Percentiles rank a stretch among this genome's conserved stretches.
Evolutionary conservation across 2,797 vertebrate species (phyloP).

Genomic region (Gymnothorax javanicus): DNA sequence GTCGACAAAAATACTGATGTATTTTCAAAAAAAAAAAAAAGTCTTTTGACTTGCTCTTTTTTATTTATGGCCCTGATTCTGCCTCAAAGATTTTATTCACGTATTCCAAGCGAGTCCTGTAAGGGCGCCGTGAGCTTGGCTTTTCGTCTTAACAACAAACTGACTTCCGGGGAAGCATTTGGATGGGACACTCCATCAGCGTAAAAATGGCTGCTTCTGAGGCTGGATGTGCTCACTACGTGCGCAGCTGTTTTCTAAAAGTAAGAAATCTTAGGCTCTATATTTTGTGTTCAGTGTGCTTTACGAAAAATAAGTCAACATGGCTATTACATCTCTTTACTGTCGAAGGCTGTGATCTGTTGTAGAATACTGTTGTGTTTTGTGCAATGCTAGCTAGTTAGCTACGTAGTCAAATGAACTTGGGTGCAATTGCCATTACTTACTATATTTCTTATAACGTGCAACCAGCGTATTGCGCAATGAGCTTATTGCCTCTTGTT

Average conservation of each 20-base stretch:
- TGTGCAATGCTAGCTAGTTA: neutral
- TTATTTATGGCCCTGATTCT: too few relatives aligned
- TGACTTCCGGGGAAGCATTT: slow-evolving; percentile 1
- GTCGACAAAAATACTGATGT: too few relatives aligned
- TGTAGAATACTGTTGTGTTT: neutral
- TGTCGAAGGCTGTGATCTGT: neutral
- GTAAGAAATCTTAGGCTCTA: slow-evolving; percentile 47
- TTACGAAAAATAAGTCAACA: neutral
- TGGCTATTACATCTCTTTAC: neutral
- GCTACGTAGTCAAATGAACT: neutral
- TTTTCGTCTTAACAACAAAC: neutral
- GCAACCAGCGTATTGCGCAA: neutral
- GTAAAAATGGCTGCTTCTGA: slow-evolving; percentile 67
- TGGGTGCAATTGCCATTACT: neutral
- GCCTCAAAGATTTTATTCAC: too few relatives aligned
- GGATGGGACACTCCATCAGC: neutral
- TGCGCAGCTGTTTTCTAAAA: slow-evolving; percentile 74
- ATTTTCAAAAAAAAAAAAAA: too few relatives aligned
- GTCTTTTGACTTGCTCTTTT: too few relatives aligned
- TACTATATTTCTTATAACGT: neutral
- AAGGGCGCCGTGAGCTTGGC: too few relatives aligned
- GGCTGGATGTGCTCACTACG: slow-evolving; percentile 72
- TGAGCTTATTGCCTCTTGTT: neutral
- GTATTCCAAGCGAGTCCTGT: too few relatives aligned
- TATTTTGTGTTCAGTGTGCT: neutral